Conservation (phyloP, 2,113 vertebrate genomes). For the Chaetorhynchus papuensis region DNA sequence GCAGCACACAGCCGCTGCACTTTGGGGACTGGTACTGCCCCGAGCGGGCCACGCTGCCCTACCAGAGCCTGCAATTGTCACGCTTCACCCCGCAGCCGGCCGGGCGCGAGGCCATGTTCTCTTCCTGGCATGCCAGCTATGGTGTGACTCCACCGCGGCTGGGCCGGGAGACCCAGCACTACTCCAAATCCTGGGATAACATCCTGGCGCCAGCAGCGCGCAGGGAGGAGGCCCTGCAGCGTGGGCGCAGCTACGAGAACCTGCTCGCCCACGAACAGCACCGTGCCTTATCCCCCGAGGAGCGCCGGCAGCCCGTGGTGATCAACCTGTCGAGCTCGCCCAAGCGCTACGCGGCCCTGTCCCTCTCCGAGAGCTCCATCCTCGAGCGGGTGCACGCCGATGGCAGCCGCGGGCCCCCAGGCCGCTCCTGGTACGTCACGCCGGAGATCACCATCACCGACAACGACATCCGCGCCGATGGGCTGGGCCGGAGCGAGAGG, state of each 20-base stretch:
- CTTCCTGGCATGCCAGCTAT: slow-evolving; percentile 77
- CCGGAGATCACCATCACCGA: slow-evolving; percentile 97
- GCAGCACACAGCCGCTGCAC: slow-evolving; percentile 73
- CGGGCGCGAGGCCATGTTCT: slow-evolving; percentile 69
- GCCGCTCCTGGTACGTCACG: slow-evolving; percentile 89
- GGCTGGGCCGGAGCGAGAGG: slow-evolving; percentile 67
- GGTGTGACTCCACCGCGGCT: slow-evolving; percentile 72
- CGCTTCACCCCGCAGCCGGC: slow-evolving; percentile 70
- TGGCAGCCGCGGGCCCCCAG: slow-evolving; percentile 64
- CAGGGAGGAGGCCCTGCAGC: slow-evolving; percentile 79
- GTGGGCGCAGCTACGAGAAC: slow-evolving; percentile 92
- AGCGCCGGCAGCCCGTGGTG: slow-evolving; percentile 84
- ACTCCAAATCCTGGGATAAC: slow-evolving; percentile 96
- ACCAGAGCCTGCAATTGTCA: slow-evolving; percentile 73
- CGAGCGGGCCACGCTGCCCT: slow-evolving; percentile 71
- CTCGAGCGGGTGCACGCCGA: slow-evolving; percentile 78
- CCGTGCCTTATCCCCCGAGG: slow-evolving; percentile 73
- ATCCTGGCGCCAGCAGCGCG: slow-evolving; percentile 80
- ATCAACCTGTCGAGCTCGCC: slow-evolving; percentile 95
- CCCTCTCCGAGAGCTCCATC: slow-evolving; percentile 90
- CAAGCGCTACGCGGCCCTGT: slow-evolving; percentile 89
- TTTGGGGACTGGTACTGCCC: slow-evolving; percentile 84
- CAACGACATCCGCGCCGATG: slow-evolving; percentile 83
- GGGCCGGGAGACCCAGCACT: slow-evolving; percentile 81
- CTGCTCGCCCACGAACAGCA: slow-evolving; percentile 80